These are phyloP conservation scores for Oedothorax gibbosus DNA, from an alignment of 1,140 invertebrate species.

Conservation along the genomic window DNA sequence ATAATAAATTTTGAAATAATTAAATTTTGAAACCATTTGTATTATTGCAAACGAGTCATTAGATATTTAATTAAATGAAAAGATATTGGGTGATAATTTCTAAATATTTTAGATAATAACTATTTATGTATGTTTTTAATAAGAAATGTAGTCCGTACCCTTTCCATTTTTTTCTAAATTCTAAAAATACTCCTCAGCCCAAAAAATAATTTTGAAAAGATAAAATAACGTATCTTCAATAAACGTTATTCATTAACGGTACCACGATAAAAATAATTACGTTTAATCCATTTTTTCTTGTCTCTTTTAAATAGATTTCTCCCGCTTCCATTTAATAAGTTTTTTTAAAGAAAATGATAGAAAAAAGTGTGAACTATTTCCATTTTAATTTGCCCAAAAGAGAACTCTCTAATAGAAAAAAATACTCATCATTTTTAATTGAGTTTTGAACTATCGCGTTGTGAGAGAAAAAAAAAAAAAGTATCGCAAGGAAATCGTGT, in stretches of 20 bases:
- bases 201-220: not conserved
- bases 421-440: slow-evolving; percentile 22
- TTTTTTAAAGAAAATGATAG: not conserved
- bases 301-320: slow-evolving; percentile 26
- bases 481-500: too few species aligned
- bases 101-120: too few species aligned
- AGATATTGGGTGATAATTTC: too few species aligned
- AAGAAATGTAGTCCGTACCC: too few species aligned
- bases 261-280: slow-evolving; percentile 39
- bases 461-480: too few species aligned
- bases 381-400: slow-evolving; percentile 1
- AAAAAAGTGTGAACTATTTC: slow-evolving; percentile 15
- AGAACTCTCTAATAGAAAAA: slow-evolving; percentile 26
- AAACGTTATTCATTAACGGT: slow-evolving; percentile 41
- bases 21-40: too few species aligned
- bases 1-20: too few species aligned
- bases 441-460: slow-evolving; percentile 37
- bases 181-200: too few species aligned
- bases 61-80: too few species aligned
- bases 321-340: not conserved
- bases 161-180: too few species aligned
- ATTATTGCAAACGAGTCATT: too few species aligned
- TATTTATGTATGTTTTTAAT: too few species aligned
- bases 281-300: slow-evolving; percentile 31
- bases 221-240: slow-evolving; percentile 13